phyloP scores from a whole-genome alignment of 2,113 vertebrate species.

The Dipodomys stephensi region DNA sequence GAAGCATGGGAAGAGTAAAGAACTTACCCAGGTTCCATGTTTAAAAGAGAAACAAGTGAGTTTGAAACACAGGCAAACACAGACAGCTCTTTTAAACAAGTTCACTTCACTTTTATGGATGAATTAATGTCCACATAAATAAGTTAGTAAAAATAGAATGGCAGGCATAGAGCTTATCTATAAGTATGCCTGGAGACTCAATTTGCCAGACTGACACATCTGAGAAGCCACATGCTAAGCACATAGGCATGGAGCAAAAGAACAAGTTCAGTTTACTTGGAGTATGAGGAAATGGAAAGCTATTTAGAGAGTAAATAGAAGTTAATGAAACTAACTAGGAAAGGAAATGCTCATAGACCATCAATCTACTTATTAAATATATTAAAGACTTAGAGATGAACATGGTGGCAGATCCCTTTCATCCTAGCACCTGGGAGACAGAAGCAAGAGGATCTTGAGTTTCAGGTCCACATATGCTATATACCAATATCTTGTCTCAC shows the following conservation, averaged over 20 bases:
- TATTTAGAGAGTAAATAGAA: neutral
- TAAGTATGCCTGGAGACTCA: neutral
- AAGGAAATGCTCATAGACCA: neutral
- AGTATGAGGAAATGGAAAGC: neutral
- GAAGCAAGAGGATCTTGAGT: no score
- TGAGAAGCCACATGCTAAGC: neutral
- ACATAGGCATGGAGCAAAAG: neutral
- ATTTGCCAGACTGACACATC: neutral
- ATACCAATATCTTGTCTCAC: no score
- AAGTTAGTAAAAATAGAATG: conserved; percentile 12
- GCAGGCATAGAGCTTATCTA: neutral
- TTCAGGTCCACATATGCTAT: no score
- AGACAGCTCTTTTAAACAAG: neutral
- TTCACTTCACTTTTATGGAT: neutral
- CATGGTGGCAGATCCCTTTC: no score
- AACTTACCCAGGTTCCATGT: neutral
- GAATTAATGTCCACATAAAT: conserved; percentile 20
- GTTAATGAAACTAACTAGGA: neutral
- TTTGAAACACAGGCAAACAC: neutral
- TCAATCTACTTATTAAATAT: no score
- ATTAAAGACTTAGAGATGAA: no score
- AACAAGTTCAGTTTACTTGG: neutral
- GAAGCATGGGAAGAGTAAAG: neutral
- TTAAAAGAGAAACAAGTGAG: neutral
- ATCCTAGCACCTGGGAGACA: no score